A percentile compares a stretch with the other conserved stretches of the same genome.
These are phyloP conservation scores for Tupiocoris notatus DNA, from an alignment of 2,888 invertebrate species.

Conservation along the genomic window DNA sequence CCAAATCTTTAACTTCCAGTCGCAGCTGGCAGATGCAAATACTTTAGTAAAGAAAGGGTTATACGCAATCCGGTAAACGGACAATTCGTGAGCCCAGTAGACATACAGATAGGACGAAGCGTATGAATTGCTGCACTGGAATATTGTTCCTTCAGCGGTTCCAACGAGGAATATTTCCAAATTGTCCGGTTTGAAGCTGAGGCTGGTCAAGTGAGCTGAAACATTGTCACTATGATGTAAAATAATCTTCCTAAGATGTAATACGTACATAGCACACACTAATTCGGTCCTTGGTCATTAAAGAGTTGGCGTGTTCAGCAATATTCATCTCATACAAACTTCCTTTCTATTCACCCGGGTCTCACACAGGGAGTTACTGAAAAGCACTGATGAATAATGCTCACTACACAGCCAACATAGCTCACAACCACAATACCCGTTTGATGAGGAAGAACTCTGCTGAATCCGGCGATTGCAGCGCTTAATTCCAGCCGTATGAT, in stretches of 20 bases:
- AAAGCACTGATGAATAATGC: too few relatives aligned
- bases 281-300: too few relatives aligned
- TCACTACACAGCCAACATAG: too few relatives aligned
- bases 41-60: conserved; percentile 84
- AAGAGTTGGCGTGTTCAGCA: too few relatives aligned
- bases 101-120: conserved; percentile 73
- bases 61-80: conserved; percentile 83
- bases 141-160: conserved; percentile 88
- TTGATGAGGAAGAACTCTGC: conserved; percentile 16
- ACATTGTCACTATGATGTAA: not conserved
- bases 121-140: conserved; percentile 85
- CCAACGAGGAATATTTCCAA: conserved; percentile 82
- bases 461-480: conserved; percentile 2
- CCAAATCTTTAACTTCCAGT: conserved; percentile 96
- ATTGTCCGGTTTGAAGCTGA: conserved; percentile 83
- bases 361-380: too few relatives aligned
- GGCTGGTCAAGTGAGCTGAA: conserved; percentile 49
- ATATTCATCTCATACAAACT: too few relatives aligned
- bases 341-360: too few relatives aligned
- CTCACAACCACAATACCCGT: conserved; percentile 4
- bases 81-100: conserved; percentile 78
- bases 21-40: conserved; percentile 89
- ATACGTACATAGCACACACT: too few relatives aligned
- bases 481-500: conserved; percentile 67
- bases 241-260: not conserved